phyloP scores from a whole-genome alignment of 2,113 vertebrate species.

The Seriola dumerili region DNA sequence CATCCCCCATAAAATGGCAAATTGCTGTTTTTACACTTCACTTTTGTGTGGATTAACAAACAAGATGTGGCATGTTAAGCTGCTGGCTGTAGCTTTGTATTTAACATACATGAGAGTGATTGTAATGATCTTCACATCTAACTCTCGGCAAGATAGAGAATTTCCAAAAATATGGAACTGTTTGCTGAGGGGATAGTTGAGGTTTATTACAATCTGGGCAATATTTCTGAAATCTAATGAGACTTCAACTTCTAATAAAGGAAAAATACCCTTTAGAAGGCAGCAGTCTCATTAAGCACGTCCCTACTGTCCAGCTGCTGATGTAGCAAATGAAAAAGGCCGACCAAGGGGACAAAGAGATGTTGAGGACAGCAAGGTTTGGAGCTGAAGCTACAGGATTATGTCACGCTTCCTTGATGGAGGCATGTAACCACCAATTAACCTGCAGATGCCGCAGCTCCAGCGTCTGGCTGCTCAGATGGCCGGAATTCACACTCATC shows the following conservation, averaged over 20 bases:
- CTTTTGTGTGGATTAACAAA: not conserved
- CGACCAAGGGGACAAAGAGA: not conserved
- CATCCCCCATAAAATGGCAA: too few relatives aligned
- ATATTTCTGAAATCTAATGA: too few relatives aligned
- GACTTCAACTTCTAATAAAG: not conserved
- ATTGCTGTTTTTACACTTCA: too few relatives aligned
- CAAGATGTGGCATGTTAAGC: not conserved
- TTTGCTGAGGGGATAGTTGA: too few relatives aligned
- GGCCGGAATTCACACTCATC: slow-evolving; percentile 27
- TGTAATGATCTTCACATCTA: too few relatives aligned
- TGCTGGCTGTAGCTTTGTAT: too few relatives aligned
- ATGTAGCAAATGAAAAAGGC: not conserved
- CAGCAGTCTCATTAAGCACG: not conserved
- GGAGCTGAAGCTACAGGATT: not conserved
- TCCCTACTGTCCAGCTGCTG: not conserved
- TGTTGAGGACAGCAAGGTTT: not conserved
- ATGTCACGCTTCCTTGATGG: slow-evolving; percentile 9
- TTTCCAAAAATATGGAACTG: too few relatives aligned
- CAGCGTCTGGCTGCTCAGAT: slow-evolving; percentile 32
- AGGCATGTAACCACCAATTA: slow-evolving; percentile 4
- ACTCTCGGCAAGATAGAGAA: too few relatives aligned
- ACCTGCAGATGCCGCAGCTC: not conserved
- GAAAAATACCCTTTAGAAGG: not conserved
- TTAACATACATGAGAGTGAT: too few relatives aligned
- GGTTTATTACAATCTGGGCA: too few relatives aligned